phyloP scores from a whole-genome alignment of 2,797 vertebrate genomes.

The Falco berigora region DNA sequence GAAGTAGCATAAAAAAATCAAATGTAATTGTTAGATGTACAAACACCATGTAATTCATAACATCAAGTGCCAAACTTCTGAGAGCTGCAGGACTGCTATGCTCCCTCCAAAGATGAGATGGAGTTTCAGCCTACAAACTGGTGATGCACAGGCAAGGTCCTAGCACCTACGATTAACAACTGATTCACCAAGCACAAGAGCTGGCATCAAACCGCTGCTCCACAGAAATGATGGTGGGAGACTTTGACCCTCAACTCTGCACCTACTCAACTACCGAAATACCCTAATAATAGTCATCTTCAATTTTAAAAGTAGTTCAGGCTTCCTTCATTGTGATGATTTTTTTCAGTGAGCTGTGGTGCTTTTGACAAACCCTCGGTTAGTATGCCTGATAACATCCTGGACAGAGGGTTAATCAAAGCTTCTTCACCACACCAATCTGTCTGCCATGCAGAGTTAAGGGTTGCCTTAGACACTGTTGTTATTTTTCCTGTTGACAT shows the following conservation, averaged over 20 bases:
- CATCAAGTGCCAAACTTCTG: not conserved
- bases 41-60: not conserved
- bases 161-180: not conserved
- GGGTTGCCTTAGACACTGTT: not conserved
- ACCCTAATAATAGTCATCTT: not conserved
- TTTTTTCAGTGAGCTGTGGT: not conserved
- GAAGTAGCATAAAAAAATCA: not conserved
- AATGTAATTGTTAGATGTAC: not conserved
- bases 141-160: not conserved
- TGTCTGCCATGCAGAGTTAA: not conserved
- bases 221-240: accelerated
- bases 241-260: not conserved
- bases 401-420: not conserved
- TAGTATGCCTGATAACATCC: too few species aligned
- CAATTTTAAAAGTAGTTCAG: not conserved
- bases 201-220: not conserved
- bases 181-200: not conserved
- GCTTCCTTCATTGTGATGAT: not conserved
- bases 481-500: not conserved
- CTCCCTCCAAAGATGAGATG: not conserved
- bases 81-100: not conserved
- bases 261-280: not conserved
- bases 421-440: too few species aligned
- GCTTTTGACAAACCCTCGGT: not conserved
- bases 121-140: not conserved